phyloP scores from a whole-genome alignment of 53 echinoderm and acorn worm species.

The Mesocentrotus franciscanus region DNA sequence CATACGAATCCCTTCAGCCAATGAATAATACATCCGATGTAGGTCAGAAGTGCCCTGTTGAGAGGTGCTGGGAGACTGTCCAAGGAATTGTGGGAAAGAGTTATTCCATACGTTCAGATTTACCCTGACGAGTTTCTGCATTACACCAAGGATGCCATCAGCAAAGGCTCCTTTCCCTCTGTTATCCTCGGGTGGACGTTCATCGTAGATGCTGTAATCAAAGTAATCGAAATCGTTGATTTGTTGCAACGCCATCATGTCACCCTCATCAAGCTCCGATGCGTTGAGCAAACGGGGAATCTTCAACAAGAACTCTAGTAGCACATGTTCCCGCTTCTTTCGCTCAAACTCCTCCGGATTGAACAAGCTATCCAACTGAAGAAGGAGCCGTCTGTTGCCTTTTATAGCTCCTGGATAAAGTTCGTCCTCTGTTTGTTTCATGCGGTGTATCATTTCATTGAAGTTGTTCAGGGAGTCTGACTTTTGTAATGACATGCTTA shows the following conservation, averaged over 20 bases:
- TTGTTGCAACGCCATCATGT: conserved; percentile 3
- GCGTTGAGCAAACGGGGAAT: conserved; percentile 59
- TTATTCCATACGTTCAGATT: conserved; percentile 40
- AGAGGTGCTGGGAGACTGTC: background rate
- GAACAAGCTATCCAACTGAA: conserved; percentile 53
- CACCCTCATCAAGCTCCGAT: conserved; percentile 26
- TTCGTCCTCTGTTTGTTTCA: background rate
- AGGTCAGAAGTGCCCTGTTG: background rate
- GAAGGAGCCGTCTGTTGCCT: conserved; percentile 60
- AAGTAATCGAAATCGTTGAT: conserved; percentile 57
- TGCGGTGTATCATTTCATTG: background rate
- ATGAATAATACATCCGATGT: conserved; percentile 41
- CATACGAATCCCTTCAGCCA: conserved; percentile 38
- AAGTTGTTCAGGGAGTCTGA: background rate
- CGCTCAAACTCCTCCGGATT: conserved; percentile 53
- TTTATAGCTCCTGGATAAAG: background rate
- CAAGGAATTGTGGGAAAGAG: background rate
- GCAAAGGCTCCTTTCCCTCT: background rate
- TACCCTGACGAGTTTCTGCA: conserved; percentile 21
- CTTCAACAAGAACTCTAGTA: conserved; percentile 52
- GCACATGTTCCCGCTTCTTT: conserved; percentile 47
- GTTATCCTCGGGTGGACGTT: background rate
- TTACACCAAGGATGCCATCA: background rate
- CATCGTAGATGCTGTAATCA: conserved; percentile 56
- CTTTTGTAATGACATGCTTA: background rate